A percentile compares a stretch with the other conserved stretches of the same genome.
Evolutionary conservation across 2,113 vertebrate genomes (phyloP).

Genomic region (Neolamprologus devosi): DNA sequence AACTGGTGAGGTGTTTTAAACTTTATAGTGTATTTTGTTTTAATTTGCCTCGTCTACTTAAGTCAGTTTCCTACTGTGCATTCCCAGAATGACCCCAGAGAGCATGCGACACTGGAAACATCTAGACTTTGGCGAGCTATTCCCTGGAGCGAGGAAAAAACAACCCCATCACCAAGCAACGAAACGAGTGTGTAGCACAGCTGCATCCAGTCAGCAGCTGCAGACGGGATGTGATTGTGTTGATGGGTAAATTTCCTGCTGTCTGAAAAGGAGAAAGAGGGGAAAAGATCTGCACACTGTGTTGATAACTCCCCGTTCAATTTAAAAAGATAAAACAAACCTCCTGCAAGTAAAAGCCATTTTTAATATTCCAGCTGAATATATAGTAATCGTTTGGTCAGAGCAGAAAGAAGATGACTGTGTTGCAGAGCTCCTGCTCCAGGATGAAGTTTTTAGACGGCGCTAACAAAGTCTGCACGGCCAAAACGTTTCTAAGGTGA

Average conservation of each 20-base stretch:
- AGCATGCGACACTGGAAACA: background rate
- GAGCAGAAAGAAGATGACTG: background rate
- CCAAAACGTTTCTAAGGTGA: fast-evolving
- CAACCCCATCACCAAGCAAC: background rate
- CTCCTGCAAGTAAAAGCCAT: background rate
- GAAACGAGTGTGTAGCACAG: background rate
- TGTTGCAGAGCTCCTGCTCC: background rate
- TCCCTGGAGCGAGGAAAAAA: background rate
- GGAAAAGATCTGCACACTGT: background rate
- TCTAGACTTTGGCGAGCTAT: background rate
- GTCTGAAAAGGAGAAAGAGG: background rate
- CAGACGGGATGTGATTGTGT: background rate
- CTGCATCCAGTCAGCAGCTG: background rate
- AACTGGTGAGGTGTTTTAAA: background rate
- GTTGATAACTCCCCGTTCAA: background rate
- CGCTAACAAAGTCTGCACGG: background rate
- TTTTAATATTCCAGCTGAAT: background rate
- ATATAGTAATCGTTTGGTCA: background rate
- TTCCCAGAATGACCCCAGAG: background rate
- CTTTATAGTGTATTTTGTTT: background rate
- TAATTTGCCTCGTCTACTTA: background rate
- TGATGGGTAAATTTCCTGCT: background rate
- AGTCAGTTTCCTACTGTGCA: background rate
- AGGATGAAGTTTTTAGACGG: background rate
- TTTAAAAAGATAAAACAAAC: background rate